phyloP scores from a whole-genome alignment of 30 jellyfish, hydroid and myxozoan genomes.

The Chironex yamaguchii region DNA sequence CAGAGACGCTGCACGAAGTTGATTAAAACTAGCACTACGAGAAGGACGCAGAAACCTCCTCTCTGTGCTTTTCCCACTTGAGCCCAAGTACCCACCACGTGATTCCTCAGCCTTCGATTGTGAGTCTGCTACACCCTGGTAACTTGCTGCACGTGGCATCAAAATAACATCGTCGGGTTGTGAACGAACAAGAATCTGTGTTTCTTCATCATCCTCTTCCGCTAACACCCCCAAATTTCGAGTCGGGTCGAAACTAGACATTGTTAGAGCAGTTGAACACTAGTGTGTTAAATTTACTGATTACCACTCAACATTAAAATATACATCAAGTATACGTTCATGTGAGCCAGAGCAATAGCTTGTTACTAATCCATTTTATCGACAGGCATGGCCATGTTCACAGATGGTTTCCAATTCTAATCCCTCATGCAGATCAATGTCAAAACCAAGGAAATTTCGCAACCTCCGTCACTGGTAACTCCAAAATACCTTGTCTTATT shows the following conservation, averaged over 20 bases:
- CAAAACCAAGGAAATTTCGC: too few relatives aligned
- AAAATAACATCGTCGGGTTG: not conserved
- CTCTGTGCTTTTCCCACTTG: not conserved
- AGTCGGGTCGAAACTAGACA: not conserved
- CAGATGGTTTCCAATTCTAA: too few relatives aligned
- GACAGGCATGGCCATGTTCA: too few relatives aligned
- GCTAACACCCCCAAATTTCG: not conserved
- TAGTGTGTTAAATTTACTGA: too few relatives aligned
- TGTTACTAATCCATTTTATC: too few relatives aligned
- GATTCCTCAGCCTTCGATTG: not conserved
- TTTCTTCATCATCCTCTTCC: not conserved
- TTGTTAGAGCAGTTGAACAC: too few relatives aligned
- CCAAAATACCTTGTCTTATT: too few relatives aligned
- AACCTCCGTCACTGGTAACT: too few relatives aligned
- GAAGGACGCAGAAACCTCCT: not conserved
- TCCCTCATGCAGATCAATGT: too few relatives aligned
- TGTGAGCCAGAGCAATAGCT: too few relatives aligned
- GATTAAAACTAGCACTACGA: conserved; percentile 37
- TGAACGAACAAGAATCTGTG: not conserved
- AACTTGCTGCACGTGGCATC: not conserved
- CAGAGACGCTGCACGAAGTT: conserved; percentile 83
- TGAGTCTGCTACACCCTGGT: not conserved
- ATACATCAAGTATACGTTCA: too few relatives aligned
- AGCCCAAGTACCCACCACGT: not conserved
- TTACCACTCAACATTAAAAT: too few relatives aligned